Percentiles rank a stretch among this genome's conserved stretches.
phyloP scores from a whole-genome alignment of 1,140 invertebrate genomes.

The Chlorops oryzae region DNA sequence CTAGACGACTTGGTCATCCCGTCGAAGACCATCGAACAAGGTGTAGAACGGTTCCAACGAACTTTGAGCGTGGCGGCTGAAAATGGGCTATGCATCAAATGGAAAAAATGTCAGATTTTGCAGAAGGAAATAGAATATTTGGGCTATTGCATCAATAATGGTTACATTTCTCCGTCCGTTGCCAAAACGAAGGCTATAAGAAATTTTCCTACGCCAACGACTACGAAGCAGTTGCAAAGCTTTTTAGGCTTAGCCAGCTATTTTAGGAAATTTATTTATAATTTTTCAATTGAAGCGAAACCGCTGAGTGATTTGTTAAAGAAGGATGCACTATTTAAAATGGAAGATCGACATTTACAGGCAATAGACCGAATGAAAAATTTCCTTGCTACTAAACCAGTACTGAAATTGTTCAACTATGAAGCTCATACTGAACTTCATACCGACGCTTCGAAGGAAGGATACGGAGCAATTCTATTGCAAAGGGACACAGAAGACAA shows the following conservation, averaged over 20 bases:
- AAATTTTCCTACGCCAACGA: conserved; percentile 26
- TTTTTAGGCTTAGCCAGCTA: conserved; percentile 25
- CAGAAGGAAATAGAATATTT: not conserved
- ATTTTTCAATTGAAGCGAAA: conserved; percentile 21
- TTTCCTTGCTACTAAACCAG: conserved; percentile 9
- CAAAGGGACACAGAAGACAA: conserved; percentile 16
- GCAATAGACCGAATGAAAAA: conserved; percentile 15
- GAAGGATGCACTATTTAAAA: conserved; percentile 7
- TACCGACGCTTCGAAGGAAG: conserved; percentile 20
- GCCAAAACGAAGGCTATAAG: conserved; percentile 27
- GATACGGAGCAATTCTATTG: conserved; percentile 22
- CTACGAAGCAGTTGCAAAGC: conserved; percentile 17
- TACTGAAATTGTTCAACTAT: conserved; percentile 16
- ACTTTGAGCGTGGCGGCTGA: not conserved
- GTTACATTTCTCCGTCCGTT: conserved; percentile 19
- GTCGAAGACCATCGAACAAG: not conserved
- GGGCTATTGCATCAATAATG: conserved; percentile 8
- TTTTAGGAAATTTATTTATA: conserved; percentile 24
- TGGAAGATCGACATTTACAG: not conserved
- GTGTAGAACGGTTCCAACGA: not conserved
- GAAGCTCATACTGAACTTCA: conserved; percentile 17
- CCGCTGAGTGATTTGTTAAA: conserved; percentile 22
- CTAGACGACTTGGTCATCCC: conserved; percentile 25
- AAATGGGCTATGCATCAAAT: not conserved
- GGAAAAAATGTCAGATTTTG: not conserved